Conservation (phyloP, 2,113 vertebrate species). For the Leucopsar rothschildi region DNA sequence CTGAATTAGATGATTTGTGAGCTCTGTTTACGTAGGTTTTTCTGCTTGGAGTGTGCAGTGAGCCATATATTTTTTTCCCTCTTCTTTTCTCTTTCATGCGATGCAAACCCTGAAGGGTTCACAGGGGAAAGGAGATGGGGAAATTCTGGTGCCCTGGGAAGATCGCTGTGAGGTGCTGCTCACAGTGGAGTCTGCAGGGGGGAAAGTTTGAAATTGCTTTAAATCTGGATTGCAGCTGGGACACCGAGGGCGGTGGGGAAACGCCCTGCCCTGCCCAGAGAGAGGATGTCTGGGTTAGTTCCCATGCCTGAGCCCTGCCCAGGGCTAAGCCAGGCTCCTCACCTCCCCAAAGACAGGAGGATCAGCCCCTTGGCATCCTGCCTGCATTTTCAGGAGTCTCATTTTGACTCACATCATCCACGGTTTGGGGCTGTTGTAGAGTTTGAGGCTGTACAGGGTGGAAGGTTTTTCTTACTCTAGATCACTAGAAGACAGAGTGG, state of each 20-base stretch:
- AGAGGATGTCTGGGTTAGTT: rapidly evolving
- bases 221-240: not conserved
- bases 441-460: not conserved
- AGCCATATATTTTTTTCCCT: not conserved
- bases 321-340: not conserved
- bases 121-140: not conserved
- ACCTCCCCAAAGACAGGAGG: not conserved
- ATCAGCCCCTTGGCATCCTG: not conserved
- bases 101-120: not conserved
- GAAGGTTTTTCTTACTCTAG: not conserved
- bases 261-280: not conserved
- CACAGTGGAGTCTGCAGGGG: not conserved
- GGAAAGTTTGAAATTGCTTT: not conserved
- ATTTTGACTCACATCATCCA: rapidly evolving
- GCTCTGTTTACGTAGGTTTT: not conserved
- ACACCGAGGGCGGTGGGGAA: rapidly evolving
- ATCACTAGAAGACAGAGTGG: not conserved
- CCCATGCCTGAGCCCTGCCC: not conserved
- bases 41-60: not conserved
- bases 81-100: not conserved
- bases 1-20: constrained; percentile 51
- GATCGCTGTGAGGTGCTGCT: not conserved
- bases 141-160: not conserved
- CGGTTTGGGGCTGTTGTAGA: not conserved
- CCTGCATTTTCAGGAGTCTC: not conserved